phyloP scores from a whole-genome alignment of 2,888 invertebrate genomes.

The Metallyticus violacea region DNA sequence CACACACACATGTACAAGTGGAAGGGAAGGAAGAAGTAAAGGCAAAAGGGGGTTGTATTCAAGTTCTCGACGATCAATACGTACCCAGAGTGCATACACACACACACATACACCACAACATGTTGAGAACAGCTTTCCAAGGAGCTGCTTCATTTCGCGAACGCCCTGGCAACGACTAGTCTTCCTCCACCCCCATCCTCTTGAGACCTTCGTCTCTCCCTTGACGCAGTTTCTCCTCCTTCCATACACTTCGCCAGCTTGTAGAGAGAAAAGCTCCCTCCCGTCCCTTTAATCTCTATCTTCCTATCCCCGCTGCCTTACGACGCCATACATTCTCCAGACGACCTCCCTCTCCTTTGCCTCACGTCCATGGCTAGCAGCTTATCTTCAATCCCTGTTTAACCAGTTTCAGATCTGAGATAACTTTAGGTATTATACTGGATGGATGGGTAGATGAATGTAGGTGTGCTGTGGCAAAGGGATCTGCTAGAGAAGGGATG shows the following conservation, averaged over 20 bases:
- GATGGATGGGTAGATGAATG: conserved; percentile 1
- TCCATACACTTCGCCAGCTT: conserved; percentile 9
- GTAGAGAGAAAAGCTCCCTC: background rate
- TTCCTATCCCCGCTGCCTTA: background rate
- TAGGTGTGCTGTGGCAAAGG: background rate
- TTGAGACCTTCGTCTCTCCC: background rate
- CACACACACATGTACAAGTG: background rate
- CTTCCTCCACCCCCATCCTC: background rate
- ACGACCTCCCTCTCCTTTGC: background rate
- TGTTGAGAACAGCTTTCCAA: conserved; percentile 5
- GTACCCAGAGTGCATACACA: background rate
- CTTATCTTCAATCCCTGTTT: conserved; percentile 19
- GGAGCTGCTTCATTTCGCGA: conserved; percentile 1
- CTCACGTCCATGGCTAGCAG: background rate
- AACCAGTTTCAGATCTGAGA: conserved; percentile 10
- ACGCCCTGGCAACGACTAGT: background rate
- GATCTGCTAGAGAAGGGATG: background rate
- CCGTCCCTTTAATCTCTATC: background rate
- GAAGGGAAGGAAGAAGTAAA: conserved; percentile 1
- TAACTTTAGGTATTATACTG: conserved; percentile 6
- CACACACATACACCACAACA: background rate
- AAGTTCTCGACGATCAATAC: conserved; percentile 17
- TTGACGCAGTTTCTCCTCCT: conserved; percentile 4
- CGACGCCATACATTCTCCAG: conserved; percentile 15
- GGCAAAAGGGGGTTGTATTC: conserved; percentile 3